A percentile compares a stretch with the other conserved stretches of the same genome.
Conservation (phyloP, 2,797 vertebrate species). For the Intellagama lesueurii region DNA sequence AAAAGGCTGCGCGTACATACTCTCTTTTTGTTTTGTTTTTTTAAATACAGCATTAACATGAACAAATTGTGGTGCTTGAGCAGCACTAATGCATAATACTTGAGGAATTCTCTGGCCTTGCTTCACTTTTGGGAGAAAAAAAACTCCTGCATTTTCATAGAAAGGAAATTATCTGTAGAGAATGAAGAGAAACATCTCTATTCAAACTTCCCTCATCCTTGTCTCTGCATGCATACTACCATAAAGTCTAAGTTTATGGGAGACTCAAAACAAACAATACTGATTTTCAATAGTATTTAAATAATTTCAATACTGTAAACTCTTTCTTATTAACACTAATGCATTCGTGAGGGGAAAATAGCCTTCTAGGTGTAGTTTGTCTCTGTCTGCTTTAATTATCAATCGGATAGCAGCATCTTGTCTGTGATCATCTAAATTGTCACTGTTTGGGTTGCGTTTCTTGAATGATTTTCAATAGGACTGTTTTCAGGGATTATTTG, state of each 20-base stretch:
- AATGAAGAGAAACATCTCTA: background rate
- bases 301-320: constrained; percentile 18
- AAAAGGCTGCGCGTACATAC: background rate
- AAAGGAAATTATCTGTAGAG: background rate
- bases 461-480: constrained; percentile 72
- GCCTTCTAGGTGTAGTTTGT: constrained; percentile 65
- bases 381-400: constrained; percentile 61
- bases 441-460: constrained; percentile 67
- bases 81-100: constrained; percentile 1
- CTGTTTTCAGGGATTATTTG: background rate
- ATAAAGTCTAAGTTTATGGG: background rate
- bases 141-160: background rate
- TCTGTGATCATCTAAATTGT: constrained; percentile 66
- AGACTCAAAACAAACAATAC: background rate
- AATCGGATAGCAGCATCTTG: constrained; percentile 68
- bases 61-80: constrained; percentile 16
- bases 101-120: background rate
- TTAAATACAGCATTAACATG: background rate
- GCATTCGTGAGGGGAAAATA: constrained; percentile 57
- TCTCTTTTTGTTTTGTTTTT: background rate
- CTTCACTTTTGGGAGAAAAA: background rate
- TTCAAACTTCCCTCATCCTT: background rate
- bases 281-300: background rate
- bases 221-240: background rate
- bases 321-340: constrained; percentile 50